Conservation (phyloP, 2,797 vertebrate genomes). For the Pipistrellus pipistrellus region DNA sequence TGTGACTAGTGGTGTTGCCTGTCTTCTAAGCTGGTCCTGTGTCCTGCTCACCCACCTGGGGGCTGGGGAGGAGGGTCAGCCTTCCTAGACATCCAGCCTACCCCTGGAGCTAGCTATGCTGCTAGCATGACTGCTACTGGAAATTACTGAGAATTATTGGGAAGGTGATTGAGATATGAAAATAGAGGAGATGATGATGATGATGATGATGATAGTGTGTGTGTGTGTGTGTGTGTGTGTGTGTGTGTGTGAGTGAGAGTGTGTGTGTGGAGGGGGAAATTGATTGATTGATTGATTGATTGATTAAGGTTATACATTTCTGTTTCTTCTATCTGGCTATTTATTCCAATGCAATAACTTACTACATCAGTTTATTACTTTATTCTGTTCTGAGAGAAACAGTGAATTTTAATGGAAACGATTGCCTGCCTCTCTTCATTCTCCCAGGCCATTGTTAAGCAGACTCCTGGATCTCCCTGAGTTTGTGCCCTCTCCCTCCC, state of each 20-base stretch:
- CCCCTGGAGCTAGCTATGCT: background rate
- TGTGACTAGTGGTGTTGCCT: fast-evolving
- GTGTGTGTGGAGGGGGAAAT: background rate
- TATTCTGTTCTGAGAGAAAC: slow-evolving; percentile 80
- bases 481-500: background rate
- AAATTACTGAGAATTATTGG: slow-evolving; percentile 71
- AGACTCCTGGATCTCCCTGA: background rate
- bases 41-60: background rate
- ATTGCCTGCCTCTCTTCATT: slow-evolving; percentile 52
- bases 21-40: fast-evolving
- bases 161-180: slow-evolving; percentile 71
- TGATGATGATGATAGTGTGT: background rate
- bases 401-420: slow-evolving; percentile 84
- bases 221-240: background rate
- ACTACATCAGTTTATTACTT: slow-evolving; percentile 83
- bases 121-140: background rate
- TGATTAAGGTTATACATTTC: slow-evolving; percentile 83
- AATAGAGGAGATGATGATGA: slow-evolving; percentile 84
- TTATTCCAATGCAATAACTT: slow-evolving; percentile 87
- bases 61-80: fast-evolving
- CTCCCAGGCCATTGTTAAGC: background rate
- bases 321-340: slow-evolving; percentile 84
- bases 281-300: slow-evolving; percentile 77
- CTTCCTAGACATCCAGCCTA: background rate
- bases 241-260: no score